These are phyloP conservation scores for Carduelis carduelis DNA, from an alignment of 2,797 vertebrate genomes.

Conservation along the genomic window DNA sequence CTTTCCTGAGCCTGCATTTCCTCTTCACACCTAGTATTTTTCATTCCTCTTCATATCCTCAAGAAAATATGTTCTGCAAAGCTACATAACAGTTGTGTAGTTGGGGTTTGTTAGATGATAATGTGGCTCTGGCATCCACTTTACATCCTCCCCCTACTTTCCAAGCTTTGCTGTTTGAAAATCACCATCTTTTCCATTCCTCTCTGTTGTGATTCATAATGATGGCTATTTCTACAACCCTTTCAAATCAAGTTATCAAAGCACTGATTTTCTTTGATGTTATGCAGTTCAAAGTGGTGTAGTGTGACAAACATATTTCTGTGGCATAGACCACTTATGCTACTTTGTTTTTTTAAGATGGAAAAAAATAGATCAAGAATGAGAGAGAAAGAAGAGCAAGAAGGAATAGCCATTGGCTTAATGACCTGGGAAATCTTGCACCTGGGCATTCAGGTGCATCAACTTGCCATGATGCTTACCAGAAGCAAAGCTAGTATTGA, in stretches of 20 bases:
- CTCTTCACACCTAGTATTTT: background rate
- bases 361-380: background rate
- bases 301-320: conserved; percentile 67
- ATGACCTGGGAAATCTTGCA: background rate
- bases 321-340: conserved; percentile 76
- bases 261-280: conserved; percentile 87
- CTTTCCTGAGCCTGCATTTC: background rate
- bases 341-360: conserved; percentile 56
- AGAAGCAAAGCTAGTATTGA: background rate
- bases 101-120: background rate
- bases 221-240: conserved; percentile 62
- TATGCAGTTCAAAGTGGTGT: conserved; percentile 78
- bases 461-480: background rate
- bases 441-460: background rate
- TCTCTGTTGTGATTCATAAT: conserved; percentile 62
- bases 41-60: background rate
- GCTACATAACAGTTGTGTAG: background rate
- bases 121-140: background rate
- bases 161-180: conserved; percentile 31
- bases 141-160: background rate
- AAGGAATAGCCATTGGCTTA: background rate
- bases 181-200: conserved; percentile 26
- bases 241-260: conserved; percentile 77
- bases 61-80: background rate
- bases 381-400: background rate